These are phyloP conservation scores for Lasiommata megera DNA, from an alignment of 2,888 invertebrate species.

Conservation along the genomic window DNA sequence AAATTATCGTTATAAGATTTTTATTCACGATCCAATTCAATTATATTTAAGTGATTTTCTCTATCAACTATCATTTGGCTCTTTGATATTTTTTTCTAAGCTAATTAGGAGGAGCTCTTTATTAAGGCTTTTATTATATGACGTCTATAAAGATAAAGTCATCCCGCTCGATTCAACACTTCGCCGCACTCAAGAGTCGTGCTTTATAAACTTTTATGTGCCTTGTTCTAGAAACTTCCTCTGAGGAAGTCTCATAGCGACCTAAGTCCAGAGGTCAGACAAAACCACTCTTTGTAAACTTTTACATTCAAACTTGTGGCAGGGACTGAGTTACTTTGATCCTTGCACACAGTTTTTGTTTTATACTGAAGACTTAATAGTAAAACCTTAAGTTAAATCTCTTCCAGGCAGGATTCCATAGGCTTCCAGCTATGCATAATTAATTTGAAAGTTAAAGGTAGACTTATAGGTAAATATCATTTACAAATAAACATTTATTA, in stretches of 20 bases:
- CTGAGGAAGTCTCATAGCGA: conserved; percentile 7
- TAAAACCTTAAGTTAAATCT: neutral
- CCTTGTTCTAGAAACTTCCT: conserved; percentile 4
- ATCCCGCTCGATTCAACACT: neutral
- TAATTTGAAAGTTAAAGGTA: too few species aligned
- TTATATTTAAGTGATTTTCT: too few species aligned
- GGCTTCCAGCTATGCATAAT: too few species aligned
- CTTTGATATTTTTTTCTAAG: too few species aligned
- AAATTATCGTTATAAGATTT: too few species aligned
- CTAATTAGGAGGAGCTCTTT: too few species aligned
- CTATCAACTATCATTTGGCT: too few species aligned
- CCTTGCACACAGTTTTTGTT: neutral
- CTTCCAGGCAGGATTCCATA: too few species aligned
- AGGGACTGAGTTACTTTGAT: neutral
- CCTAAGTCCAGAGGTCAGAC: conserved; percentile 14
- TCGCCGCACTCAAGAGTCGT: conserved; percentile 5
- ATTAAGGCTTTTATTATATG: neutral
- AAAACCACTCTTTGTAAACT: conserved; percentile 13
- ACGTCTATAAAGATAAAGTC: neutral
- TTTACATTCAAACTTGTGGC: conserved; percentile 12
- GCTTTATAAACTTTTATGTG: conserved; percentile 13
- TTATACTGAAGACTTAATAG: neutral
- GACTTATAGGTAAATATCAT: too few species aligned
- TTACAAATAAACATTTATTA: too few species aligned
- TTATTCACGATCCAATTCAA: too few species aligned